Evolutionary conservation across 2,113 vertebrate species (phyloP).

Genomic region (Neofelis nebulosa): DNA sequence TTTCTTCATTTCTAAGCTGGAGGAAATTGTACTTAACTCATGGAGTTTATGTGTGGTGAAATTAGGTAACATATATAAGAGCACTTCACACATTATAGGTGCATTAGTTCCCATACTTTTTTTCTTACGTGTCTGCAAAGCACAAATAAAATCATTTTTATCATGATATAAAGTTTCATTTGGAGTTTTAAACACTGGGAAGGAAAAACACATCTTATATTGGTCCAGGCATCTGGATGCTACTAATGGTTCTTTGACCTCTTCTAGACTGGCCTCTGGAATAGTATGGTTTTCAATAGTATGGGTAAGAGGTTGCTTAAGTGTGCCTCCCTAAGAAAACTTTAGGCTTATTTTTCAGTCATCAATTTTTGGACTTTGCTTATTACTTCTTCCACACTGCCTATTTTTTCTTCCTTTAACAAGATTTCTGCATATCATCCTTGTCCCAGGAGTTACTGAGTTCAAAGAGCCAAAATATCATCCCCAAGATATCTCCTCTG

Average conservation of each 20-base stretch:
- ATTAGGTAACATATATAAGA: neutral
- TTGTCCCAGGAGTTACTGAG: neutral
- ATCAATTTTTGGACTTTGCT: neutral
- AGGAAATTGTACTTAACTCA: neutral
- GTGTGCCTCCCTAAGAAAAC: neutral
- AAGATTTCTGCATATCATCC: neutral
- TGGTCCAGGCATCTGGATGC: neutral
- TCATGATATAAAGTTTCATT: neutral
- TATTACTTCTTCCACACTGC: neutral
- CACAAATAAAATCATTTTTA: neutral
- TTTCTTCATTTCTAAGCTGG: neutral
- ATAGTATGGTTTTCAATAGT: neutral
- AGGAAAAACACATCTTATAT: neutral
- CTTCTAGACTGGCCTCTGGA: neutral
- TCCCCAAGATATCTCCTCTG: neutral
- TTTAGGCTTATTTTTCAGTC: neutral
- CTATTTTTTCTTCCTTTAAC: neutral
- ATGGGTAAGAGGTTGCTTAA: neutral
- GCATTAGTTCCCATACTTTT: neutral
- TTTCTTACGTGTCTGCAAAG: neutral
- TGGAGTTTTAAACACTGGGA: neutral
- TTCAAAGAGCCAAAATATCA: neutral
- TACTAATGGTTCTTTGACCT: neutral
- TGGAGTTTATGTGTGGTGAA: neutral
- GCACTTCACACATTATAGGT: neutral